Conservation (phyloP, 2,888 invertebrate genomes). For the Perizoma affinitatum region DNA sequence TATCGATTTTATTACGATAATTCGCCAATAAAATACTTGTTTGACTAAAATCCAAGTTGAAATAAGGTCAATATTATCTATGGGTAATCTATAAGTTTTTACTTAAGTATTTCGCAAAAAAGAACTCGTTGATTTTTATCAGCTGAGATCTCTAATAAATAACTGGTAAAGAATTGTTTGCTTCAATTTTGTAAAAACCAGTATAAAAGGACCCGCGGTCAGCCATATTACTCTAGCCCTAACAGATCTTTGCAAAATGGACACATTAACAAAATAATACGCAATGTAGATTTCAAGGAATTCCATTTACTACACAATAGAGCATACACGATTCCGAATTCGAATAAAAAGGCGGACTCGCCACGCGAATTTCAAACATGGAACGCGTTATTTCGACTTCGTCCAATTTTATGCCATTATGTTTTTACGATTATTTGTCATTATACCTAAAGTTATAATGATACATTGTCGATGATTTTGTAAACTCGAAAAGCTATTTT, state of each 20-base stretch:
- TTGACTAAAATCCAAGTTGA: constrained; percentile 36
- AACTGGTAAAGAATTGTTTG: constrained; percentile 32
- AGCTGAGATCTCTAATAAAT: constrained; percentile 31
- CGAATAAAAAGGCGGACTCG: constrained; percentile 62
- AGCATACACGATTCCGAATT: constrained; percentile 80
- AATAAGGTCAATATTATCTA: constrained; percentile 45
- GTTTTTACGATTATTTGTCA: constrained; percentile 28
- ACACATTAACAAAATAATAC: constrained; percentile 52
- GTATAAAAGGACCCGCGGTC: constrained; percentile 30
- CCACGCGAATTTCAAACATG: constrained; percentile 75
- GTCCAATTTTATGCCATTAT: constrained; percentile 25
- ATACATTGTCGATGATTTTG: constrained; percentile 14
- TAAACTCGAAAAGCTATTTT: constrained; percentile 25
- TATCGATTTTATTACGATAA: constrained; percentile 39
- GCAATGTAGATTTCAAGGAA: constrained; percentile 68
- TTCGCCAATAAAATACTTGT: constrained; percentile 39
- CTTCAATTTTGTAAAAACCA: constrained; percentile 25
- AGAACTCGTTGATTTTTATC: constrained; percentile 29
- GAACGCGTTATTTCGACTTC: constrained; percentile 68
- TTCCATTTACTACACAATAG: constrained; percentile 80
- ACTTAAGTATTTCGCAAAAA: constrained; percentile 30
- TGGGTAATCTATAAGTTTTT: constrained; percentile 33
- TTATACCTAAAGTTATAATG: constrained; percentile 24
- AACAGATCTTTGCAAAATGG: constrained; percentile 51
- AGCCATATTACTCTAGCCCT: constrained; percentile 34